These are phyloP conservation scores for Platycnemis pennipes DNA, from an alignment of 2,888 invertebrate genomes.

Conservation along the genomic window DNA sequence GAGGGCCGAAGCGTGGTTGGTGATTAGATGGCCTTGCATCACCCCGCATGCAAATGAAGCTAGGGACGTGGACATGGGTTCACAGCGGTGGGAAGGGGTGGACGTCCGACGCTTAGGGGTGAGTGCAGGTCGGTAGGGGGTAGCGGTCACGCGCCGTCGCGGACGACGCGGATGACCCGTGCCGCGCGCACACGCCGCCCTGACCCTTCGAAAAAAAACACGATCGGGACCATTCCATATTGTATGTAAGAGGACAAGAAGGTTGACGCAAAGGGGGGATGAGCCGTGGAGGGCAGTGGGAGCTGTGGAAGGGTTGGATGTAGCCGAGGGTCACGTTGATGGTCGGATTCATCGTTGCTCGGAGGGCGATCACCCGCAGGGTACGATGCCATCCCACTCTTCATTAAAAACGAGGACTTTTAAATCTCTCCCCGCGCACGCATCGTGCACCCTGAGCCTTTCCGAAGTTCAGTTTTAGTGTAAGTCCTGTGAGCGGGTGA, in stretches of 20 bases:
- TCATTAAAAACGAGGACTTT: background rate
- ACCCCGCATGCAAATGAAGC: slow-evolving; percentile 53
- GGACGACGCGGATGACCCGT: slow-evolving; percentile 46
- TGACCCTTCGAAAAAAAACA: background rate
- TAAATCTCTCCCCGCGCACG: slow-evolving; percentile 28
- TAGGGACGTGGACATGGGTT: background rate
- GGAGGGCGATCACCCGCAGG: slow-evolving; percentile 12
- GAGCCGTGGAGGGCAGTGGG: background rate
- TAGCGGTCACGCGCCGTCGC: slow-evolving; percentile 49
- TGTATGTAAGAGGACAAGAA: background rate
- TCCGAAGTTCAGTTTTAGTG: background rate
- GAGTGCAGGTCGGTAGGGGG: background rate
- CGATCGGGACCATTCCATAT: background rate
- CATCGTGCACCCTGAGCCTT: background rate
- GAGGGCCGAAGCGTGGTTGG: background rate
- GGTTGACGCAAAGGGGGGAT: background rate
- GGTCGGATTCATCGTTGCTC: background rate
- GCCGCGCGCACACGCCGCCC: slow-evolving; percentile 42
- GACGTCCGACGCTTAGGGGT: background rate
- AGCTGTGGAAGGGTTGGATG: background rate
- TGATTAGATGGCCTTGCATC: slow-evolving; percentile 61
- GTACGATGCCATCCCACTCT: background rate
- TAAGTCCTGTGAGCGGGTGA: background rate
- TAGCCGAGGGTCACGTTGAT: background rate
- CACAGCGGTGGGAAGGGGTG: background rate